A percentile compares a stretch with the other conserved stretches of the same genome.
Conservation (phyloP, 2,797 vertebrate species). For the Limnodromus scolopaceus region DNA sequence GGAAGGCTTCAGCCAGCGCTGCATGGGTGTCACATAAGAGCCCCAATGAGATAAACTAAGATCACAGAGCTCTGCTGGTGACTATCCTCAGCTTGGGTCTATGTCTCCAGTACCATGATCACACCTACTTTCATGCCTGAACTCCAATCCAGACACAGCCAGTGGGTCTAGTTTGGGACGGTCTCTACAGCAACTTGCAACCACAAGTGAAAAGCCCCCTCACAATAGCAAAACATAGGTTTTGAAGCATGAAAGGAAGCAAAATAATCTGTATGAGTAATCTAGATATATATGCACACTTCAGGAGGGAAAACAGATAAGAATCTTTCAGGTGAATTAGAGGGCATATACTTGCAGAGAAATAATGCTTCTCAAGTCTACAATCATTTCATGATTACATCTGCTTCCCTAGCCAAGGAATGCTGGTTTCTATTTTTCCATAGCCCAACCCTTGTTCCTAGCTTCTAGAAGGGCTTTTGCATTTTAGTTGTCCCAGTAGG, state of each 20-base stretch:
- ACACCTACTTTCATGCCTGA: neutral
- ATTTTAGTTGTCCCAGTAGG: neutral
- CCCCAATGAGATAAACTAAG: neutral
- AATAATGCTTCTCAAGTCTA: neutral
- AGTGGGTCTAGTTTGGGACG: neutral
- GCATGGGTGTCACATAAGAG: neutral
- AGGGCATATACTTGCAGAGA: constrained; percentile 25
- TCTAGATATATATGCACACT: neutral
- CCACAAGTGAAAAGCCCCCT: neutral
- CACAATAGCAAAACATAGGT: neutral
- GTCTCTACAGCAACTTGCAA: neutral
- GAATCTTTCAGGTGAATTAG: constrained; percentile 47
- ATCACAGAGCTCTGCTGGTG: neutral
- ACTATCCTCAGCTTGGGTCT: neutral
- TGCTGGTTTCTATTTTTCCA: constrained; percentile 40
- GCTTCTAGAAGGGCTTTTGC: neutral
- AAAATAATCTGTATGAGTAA: constrained; percentile 36
- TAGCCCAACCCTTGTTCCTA: constrained; percentile 19
- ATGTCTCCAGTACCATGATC: neutral
- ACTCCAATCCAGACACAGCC: neutral
- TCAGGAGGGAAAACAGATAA: constrained; percentile 46
- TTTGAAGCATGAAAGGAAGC: constrained; percentile 21
- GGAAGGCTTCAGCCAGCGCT: neutral
- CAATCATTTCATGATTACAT: constrained; percentile 19
- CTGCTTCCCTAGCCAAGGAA: constrained; percentile 32